A percentile compares a stretch with the other conserved stretches of the same genome.
These are phyloP conservation scores for Poecilia gillii DNA, from an alignment of 2,797 vertebrate genomes.

Conservation along the genomic window DNA sequence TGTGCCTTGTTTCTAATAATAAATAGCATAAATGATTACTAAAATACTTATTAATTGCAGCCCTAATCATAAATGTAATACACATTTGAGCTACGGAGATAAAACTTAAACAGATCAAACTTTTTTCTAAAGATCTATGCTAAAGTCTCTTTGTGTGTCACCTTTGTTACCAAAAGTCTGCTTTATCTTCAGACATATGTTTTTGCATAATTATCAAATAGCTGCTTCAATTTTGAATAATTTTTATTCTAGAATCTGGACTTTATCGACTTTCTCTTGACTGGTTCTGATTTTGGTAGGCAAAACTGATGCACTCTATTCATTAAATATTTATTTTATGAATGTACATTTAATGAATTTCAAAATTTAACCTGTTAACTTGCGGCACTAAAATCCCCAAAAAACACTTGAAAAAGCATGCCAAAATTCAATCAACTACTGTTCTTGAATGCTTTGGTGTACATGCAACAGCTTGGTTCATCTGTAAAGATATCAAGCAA, in stretches of 20 bases:
- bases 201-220: background rate
- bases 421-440: too few relatives aligned
- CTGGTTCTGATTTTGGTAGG: background rate
- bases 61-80: background rate
- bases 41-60: background rate
- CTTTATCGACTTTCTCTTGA: background rate
- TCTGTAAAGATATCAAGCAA: too few relatives aligned
- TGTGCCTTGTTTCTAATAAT: background rate
- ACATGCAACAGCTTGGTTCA: too few relatives aligned
- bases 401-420: too few relatives aligned
- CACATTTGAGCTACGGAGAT: background rate
- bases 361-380: background rate
- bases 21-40: background rate
- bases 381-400: too few relatives aligned
- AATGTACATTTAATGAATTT: background rate
- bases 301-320: background rate
- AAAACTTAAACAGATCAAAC: background rate
- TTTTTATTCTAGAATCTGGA: background rate
- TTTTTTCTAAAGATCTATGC: background rate
- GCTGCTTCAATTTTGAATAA: slow-evolving; percentile 1
- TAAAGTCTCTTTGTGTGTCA: background rate
- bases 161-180: background rate
- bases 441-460: too few relatives aligned
- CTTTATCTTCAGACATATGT: background rate
- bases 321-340: background rate